Evolutionary conservation across 2,113 vertebrate genomes (phyloP), one percentile per base, ranked within the genome.

Genomic region (Xenus cinereus): DNA sequence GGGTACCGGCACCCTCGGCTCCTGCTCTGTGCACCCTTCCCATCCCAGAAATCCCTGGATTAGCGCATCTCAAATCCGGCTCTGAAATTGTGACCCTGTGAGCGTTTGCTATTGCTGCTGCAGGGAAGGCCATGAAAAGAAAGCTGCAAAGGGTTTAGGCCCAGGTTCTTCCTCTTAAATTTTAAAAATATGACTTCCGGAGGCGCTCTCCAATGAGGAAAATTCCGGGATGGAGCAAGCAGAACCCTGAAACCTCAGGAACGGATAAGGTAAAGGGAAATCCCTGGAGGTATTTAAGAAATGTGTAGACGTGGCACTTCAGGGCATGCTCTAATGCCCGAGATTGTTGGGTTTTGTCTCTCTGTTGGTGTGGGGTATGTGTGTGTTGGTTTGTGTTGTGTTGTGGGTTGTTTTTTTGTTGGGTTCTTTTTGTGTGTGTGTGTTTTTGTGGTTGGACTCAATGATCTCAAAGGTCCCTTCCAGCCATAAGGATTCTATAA

Each of bases 1-100:
- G 16, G 39, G 57, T 11, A 27, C 2, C 0, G 16, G 33, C 17
- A 63, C 10, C 8, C 41, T 30, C 1, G 1, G 75, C 35, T 56
- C 63, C 24, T 4, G 24, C 35, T 14, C 9, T 2, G 11, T 11
- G 27, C 22, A 26, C 5, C 16, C 26, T 68, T 33, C 48, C 35
- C 37, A 37, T 33, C 48, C 35, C 43, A 37, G 77, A 51, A 14
- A 23, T 2, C 19, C 4, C 0, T 12, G 60, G 13, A 6, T 48
- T 8, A 23, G 4, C 7, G 7, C 12, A 41, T 14, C 60, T 28
- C 62, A 37, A 45, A 46, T 51, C 41, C 20, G 13, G 4, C 15
- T 7, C 35, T 22, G 35, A 66, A 56, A 39, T 1, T 33, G 60
- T 26, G 9, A 77, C 8, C 8, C 46, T 24, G 27, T 15, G 56